Evolutionary conservation across 2,113 vertebrate species (phyloP), one percentile per base, ranked within the genome.

Genomic region (Malurus melanocephalus): DNA sequence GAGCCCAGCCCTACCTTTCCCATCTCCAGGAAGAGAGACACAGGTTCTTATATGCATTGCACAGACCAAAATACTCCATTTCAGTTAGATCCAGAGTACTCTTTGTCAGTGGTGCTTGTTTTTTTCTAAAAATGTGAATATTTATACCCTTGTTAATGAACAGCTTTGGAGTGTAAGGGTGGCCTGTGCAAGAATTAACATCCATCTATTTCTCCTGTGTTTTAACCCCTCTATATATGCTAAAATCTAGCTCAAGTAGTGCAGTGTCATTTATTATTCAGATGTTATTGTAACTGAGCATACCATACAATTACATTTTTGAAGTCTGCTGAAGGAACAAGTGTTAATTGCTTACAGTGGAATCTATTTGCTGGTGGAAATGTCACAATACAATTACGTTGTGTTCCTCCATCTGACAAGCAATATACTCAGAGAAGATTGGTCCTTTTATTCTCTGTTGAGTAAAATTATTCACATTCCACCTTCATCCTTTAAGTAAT

Each of bases 331-430:
- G 95, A 94, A 95, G 71, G 91, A 96, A 66, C 83, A 60, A 21
- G 67, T 89, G 85, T 95, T 97, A 97, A 97, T 97, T 97, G 94
- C 96, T 96, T 97, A 93, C 56, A 94, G 73, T 71, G 89, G 91
- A 96, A 95, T 93, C 66, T 96, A 83, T 96, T 96, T 97, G 94
- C 95, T 96, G 92, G 93, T 97, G 89, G 79, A 97, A 97, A 96
- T 97, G 96, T 96, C 96, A 96, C 93, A 93, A 95, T 85, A 81
- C 96, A 96, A 96, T 97, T 97, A 95, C 85, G 85, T 93, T 93
- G 85, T 26, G 61, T 97, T 96, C 85, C 90, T 43, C 92, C 91
- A 85, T 90, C 92, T 97, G 95, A 94, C 94, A 97, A 95, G 94
- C 92, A 93, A 87, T 86, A 94, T 38, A 85, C 91, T 79, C 80